Evolutionary conservation across 2,113 vertebrate genomes (phyloP), one percentile per base, ranked within the genome.

Genomic region (Rhadina sibilatrix): DNA sequence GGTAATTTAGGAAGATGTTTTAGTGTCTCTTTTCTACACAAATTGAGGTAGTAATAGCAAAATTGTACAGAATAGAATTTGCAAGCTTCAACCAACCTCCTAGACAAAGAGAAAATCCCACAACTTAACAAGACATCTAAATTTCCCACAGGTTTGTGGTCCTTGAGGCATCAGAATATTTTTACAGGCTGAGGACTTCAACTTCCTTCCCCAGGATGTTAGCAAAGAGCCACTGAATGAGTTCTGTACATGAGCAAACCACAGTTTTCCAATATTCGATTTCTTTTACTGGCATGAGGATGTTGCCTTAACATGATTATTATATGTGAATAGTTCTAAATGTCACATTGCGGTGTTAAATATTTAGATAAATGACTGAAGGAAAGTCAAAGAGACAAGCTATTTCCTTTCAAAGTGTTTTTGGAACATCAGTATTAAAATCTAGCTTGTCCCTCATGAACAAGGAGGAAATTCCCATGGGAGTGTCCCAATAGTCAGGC

Each of bases 1-100:
- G 61, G 68, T 76, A 79, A 87, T 90, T 94, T 94, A 87, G 68
- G 53, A 91, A 76, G 56, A 57, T 31, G 21, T 82, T 90, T 81
- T 54, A 57, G 72, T 71, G 35, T 69, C 20, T 78, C 9, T 96
- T 25, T 84, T 93, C 52, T 57, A 15, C 12, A 86, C n/a, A 53
- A 96, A 16, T 46, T 72, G 49, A 60, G 11, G 23, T 79, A 59
- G 22, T 74, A 88, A 87, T 65, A 90, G 44, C 47, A 53, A 37
- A 92, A 65, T 42, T 33, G 11, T 50, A 46, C 54, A 71, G 59
- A 70, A 63, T 33, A 69, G 83, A 87, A 54, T 46, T 4, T 65
- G 24, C 21, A 47, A 64, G 21, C 10, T n/a, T 87, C 57, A 75
- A 19, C 10, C 40, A 37, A 40, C 19, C 28, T 87, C 4, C 12